These are phyloP conservation scores for Trematocara unimaculatum DNA, from an alignment of 2,113 vertebrate genomes.

Conservation along the genomic window DNA sequence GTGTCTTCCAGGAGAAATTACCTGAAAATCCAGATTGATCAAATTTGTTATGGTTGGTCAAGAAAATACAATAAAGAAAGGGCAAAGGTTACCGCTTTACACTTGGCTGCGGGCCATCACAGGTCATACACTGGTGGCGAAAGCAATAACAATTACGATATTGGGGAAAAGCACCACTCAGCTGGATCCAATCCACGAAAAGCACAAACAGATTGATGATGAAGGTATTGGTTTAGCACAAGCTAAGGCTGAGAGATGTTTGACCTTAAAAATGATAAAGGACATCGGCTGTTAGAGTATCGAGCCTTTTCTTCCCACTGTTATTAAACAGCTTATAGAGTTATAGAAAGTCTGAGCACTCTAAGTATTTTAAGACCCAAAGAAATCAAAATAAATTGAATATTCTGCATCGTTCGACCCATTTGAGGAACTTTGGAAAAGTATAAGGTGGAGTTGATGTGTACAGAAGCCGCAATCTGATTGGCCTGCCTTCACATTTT, in stretches of 20 bases:
- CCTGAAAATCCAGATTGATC: neutral
- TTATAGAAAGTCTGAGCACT: fast-evolving
- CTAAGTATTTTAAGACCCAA: neutral
- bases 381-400: neutral
- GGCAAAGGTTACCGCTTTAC: neutral
- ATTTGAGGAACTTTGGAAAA: neutral
- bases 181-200: neutral
- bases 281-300: neutral
- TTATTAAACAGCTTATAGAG: neutral
- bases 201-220: neutral
- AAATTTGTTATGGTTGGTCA: neutral
- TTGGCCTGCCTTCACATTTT: neutral
- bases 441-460: neutral
- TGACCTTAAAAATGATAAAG: neutral
- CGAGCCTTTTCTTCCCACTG: neutral
- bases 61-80: neutral
- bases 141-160: neutral
- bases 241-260: neutral
- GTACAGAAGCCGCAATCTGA: neutral
- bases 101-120: neutral
- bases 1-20: neutral
- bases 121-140: neutral
- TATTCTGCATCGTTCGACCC: neutral
- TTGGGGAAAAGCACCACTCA: neutral
- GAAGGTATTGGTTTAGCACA: neutral